phyloP scores from a whole-genome alignment of 2,888 invertebrate genomes.

The Meiosimyza platycephala region DNA sequence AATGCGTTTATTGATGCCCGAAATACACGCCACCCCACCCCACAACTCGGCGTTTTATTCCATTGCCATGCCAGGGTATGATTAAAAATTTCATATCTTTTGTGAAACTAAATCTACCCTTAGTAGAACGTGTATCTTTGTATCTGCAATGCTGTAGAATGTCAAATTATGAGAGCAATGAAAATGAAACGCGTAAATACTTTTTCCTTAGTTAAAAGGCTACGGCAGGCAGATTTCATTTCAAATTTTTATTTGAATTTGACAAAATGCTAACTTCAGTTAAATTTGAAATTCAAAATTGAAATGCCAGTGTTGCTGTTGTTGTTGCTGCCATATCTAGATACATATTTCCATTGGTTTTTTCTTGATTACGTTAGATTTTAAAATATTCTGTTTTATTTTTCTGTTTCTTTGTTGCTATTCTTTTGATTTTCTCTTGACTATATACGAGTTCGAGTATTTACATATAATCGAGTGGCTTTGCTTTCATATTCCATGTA shows the following conservation, averaged over 20 bases:
- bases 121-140: not conserved
- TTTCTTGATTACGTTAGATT: not conserved
- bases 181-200: too few relatives aligned
- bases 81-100: not conserved
- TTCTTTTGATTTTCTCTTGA: too few relatives aligned
- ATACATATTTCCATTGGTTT: not conserved
- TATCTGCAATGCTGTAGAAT: too few relatives aligned
- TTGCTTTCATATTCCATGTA: too few relatives aligned
- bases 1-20: not conserved
- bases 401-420: too few relatives aligned
- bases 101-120: not conserved
- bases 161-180: too few relatives aligned
- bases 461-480: too few relatives aligned
- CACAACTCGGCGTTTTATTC: too few relatives aligned
- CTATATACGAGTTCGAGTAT: too few relatives aligned
- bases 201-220: not conserved
- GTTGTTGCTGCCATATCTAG: not conserved
- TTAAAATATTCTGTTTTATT: too few relatives aligned
- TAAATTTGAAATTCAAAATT: conserved; percentile 14
- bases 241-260: conserved; percentile 1
- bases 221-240: too few relatives aligned
- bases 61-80: not conserved
- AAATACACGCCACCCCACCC: too few relatives aligned
- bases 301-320: conserved; percentile 13
- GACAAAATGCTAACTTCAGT: conserved; percentile 9